Base-by-base conservation (phyloP, 1,140 invertebrate genomes). In the Ostrea edulis region DNA sequence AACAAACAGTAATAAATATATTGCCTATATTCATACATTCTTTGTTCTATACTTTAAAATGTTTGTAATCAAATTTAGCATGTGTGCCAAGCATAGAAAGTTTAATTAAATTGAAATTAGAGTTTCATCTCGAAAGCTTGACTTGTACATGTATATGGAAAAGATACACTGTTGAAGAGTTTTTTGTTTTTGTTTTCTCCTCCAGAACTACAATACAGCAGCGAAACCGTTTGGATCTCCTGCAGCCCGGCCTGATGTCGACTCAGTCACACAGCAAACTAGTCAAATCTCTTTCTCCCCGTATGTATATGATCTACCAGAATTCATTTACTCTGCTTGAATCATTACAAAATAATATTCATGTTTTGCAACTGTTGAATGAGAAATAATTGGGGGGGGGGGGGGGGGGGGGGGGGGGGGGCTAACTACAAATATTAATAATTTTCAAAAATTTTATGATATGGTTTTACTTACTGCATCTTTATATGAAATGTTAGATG, bases 141-240 rank as follows among this genome's bases (percentile, higher is more conserved):
- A 44, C 35, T n/a, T n/a, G n/a, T n/a, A n/a, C n/a, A n/a, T n/a
- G 5, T 62, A 7, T 20, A n/a, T 62, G 17, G 7, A 62, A 62
- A 62, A 62, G 14, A 20, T 20, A 62, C 3, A 62, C n/a, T 62
- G 35, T 20, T 62, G n/a, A 55, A 62, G 1, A 20, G 17, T 20
- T n/a, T 44, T 44, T n/a, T n/a, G 12, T 12, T 0, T 55, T 55
- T 55, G 20, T 58, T 77, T 44, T 84, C 51, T 88, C 86, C 86
- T 92, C 17, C 90, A 94, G 93, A 93, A 89, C 54, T 94, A 92
- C 85, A 94, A 94, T 87, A 86, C 91, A 54, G 90, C 92, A 65
- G 92, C 93, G 11, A 90, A 90, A 71, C 93, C 93, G 55, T 94
- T 93, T 90, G 92, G 92, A 83, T 87, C 89, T 14, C 84, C 88